Base-by-base conservation (phyloP, 1,140 invertebrate genomes). In the Paracyclopina nana region DNA sequence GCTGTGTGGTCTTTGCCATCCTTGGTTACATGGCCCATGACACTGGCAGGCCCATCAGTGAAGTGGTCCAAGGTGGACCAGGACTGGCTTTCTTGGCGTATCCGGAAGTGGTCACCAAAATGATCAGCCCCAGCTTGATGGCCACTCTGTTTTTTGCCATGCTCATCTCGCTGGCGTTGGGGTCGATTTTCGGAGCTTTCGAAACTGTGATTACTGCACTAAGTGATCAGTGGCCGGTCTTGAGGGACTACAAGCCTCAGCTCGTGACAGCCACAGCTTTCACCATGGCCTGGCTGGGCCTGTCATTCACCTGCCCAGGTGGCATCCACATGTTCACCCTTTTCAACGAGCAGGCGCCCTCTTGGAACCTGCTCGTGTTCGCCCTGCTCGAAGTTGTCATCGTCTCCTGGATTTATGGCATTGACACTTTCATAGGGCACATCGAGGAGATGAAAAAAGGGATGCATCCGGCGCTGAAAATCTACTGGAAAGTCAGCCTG, bases 201-300 rank as follows among this genome's bases (percentile, higher is more conserved):
- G 80, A 83, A 63, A 82, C 79, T 9, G 77, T 82, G 0, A 77
- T 79, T 9, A 83, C 79, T 4, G 79, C 79, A 52, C 75, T 83
- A 54, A 70, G 80, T 50, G 81, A 83, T 58, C 72, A 78, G 53
- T 77, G 80, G 57, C 76, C 78, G 2, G 68, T 71, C 52, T 67
- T 82, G 42, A 67, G 80, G 51, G 70, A 76, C 18, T 41, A 48
- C 25, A 59, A 58, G 27, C 46, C 55, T 4, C n/a, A 50, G 6
- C 44, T 56, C 12, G 56, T 59, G 38, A 16, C 24, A 11, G 78
- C 79, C 12, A 82, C 82, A 60, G 83, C 79, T 75, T 79, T 79
- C n/a, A 79, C 82, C 1, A 63, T 84, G 38, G 65, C 84, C 9
- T 81, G 85, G 6, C 43, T 43, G 28, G 31, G 50, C 11, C 24